A percentile compares a stretch with the other conserved stretches of the same genome.
Conservation (phyloP, 2,113 vertebrate genomes). For the Siniperca chuatsi region DNA sequence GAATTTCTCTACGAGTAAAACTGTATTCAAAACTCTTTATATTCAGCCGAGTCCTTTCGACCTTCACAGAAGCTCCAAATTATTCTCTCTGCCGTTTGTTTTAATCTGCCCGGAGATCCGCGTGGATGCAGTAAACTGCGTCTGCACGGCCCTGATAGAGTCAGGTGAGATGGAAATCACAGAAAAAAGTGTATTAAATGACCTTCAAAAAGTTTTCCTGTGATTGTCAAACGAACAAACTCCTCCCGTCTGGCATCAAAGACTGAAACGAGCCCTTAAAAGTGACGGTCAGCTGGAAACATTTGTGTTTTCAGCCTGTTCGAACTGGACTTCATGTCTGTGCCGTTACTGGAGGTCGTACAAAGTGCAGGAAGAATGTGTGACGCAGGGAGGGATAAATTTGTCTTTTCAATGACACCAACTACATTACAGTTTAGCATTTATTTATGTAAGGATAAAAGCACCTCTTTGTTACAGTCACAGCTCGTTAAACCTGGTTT, state of each 20-base stretch:
- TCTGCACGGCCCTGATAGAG: not conserved
- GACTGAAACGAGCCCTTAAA: not conserved
- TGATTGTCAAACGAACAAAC: slow-evolving; percentile 12
- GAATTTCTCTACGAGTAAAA: not conserved
- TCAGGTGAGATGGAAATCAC: not conserved
- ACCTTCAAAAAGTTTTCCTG: slow-evolving; percentile 26
- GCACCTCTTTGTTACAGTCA: not conserved
- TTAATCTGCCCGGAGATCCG: not conserved
- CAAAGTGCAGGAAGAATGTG: slow-evolving; percentile 8
- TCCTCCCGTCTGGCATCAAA: slow-evolving; percentile 13
- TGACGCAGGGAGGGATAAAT: not conserved
- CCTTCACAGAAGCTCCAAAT: not conserved
- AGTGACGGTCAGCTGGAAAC: not conserved
- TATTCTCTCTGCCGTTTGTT: not conserved
- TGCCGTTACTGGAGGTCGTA: not conserved
- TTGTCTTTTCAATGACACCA: not conserved
- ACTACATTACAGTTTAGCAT: not conserved
- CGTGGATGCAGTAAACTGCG: not conserved
- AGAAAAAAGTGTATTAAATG: not conserved
- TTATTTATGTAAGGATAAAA: not conserved
- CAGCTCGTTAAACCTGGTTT: not conserved
- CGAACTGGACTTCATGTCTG: not conserved
- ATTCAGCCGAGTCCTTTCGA: not conserved
- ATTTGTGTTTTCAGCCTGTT: not conserved
- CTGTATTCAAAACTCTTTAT: too few relatives aligned